Evolutionary conservation across 1,140 invertebrate species (phyloP).

Genomic region (Leptinotarsa undecemlineata): DNA sequence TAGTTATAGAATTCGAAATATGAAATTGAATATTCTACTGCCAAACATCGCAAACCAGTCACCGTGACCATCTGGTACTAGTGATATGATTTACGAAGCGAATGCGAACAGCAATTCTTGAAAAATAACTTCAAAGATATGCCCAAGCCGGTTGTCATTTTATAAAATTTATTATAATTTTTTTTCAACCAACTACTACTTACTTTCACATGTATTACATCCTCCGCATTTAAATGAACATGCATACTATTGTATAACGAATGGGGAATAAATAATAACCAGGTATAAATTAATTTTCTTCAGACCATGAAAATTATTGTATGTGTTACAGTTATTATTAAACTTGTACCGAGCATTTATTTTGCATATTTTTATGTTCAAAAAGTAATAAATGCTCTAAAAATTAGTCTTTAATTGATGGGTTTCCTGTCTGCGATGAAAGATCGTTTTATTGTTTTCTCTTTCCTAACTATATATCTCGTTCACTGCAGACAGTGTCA

Average conservation of each 20-base stretch:
- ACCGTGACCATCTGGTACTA: no score
- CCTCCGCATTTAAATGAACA: constrained; percentile 3
- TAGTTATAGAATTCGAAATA: no score
- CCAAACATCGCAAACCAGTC: no score
- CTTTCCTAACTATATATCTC: no score
- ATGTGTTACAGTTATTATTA: neutral
- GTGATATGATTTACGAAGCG: no score
- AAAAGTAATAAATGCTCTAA: constrained; percentile 1
- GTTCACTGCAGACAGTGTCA: neutral
- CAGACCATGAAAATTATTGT: constrained; percentile 15
- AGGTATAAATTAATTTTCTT: constrained; percentile 17
- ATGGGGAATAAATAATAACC: neutral
- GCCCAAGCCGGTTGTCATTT: neutral
- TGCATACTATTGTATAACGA: neutral
- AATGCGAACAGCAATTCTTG: no score
- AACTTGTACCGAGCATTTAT: neutral
- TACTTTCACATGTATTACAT: constrained; percentile 6
- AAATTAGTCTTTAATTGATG: neutral
- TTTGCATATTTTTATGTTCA: constrained; percentile 7
- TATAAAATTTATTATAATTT: constrained; percentile 6
- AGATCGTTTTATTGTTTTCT: no score
- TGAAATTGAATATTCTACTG: no score
- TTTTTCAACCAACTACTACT: neutral
- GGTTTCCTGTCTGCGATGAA: constrained; percentile 8
- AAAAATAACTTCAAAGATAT: no score